Percentiles rank a stretch among this genome's conserved stretches.
Evolutionary conservation across 2,888 invertebrate species (phyloP).

Genomic region (Volucella zonaria): DNA sequence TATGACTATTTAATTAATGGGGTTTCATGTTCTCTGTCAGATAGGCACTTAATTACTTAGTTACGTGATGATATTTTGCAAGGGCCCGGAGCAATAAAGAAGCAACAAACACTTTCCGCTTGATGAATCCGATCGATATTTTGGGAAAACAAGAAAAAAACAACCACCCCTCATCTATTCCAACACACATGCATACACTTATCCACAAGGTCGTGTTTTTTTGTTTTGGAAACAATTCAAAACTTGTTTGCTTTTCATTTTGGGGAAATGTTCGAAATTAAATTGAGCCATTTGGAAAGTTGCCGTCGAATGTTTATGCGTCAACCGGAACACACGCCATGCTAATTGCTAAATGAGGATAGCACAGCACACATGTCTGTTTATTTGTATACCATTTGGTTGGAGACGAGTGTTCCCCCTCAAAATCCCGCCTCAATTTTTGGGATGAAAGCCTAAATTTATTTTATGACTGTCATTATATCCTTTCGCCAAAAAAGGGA

Average conservation of each 20-base stretch:
- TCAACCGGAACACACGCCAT: constrained; percentile 22
- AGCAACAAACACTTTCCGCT: too few species aligned
- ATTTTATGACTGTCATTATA: constrained; percentile 65
- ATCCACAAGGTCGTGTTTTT: constrained; percentile 5
- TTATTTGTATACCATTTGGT: neutral
- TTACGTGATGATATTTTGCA: constrained; percentile 64
- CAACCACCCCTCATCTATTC: neutral
- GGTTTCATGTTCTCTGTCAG: constrained; percentile 70
- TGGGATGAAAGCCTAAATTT: constrained; percentile 55
- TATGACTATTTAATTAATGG: constrained; percentile 62
- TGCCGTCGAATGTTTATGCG: constrained; percentile 24
- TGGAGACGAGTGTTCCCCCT: neutral
- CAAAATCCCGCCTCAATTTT: neutral
- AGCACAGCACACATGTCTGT: neutral
- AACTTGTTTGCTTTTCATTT: constrained; percentile 48
- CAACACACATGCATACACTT: neutral
- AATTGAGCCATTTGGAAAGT: constrained; percentile 55
- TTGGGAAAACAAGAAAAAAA: neutral
- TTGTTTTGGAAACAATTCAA: constrained; percentile 57
- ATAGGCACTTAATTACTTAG: constrained; percentile 69
- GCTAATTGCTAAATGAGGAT: constrained; percentile 56
- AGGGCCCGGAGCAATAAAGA: neutral
- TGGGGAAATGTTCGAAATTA: constrained; percentile 33
- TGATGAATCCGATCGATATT: too few species aligned
- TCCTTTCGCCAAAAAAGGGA: constrained; percentile 33